phyloP scores from a whole-genome alignment of 2,113 vertebrate genomes.

The Willisornis vidua region DNA sequence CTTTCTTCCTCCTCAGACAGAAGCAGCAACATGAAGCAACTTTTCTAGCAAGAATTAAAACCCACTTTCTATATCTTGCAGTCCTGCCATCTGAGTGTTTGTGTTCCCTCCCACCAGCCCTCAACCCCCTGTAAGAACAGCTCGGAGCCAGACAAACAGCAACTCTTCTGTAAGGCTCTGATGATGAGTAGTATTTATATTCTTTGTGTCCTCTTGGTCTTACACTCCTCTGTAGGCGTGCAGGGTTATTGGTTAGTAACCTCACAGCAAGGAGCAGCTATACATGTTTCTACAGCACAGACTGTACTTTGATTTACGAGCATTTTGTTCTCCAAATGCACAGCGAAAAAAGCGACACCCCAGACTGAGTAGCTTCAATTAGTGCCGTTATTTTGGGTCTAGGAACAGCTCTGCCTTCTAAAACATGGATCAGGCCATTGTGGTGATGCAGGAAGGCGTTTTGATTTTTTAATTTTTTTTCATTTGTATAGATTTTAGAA shows the following conservation, averaged over 20 bases:
- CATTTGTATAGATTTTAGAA: too few species aligned
- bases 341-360: background rate
- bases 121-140: rapidly evolving
- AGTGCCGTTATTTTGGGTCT: background rate
- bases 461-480: too few species aligned
- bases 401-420: background rate
- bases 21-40: background rate
- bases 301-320: background rate
- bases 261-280: background rate
- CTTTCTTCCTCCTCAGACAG: background rate
- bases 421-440: background rate
- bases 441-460: too few species aligned
- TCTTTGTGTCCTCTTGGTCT: background rate
- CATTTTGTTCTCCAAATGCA: background rate
- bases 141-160: background rate
- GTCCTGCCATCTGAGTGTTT: background rate
- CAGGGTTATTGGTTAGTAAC: background rate
- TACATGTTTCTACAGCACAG: background rate
- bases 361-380: background rate
- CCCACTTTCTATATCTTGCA: background rate
- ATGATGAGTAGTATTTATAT: background rate
- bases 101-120: background rate
- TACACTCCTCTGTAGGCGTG: too few species aligned
- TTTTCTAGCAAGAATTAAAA: background rate
- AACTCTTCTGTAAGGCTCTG: background rate